Evolutionary conservation across 2,113 vertebrate genomes (phyloP).

Genomic region (Peromyscus polionotus): DNA sequence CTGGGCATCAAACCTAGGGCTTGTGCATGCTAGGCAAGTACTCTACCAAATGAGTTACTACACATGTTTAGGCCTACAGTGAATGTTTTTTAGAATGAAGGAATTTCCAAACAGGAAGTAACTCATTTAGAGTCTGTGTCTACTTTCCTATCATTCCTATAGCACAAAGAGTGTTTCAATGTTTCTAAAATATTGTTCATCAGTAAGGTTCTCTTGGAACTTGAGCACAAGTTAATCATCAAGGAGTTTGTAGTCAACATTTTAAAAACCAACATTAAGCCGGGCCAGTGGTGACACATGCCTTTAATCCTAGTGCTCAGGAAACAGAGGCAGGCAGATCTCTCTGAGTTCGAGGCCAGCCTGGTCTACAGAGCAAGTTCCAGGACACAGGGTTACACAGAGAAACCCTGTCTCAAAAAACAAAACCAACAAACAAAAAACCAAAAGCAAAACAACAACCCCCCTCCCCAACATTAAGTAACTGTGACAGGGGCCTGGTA

Average conservation of each 20-base stretch:
- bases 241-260: neutral
- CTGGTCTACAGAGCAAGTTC: neutral
- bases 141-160: neutral
- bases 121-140: neutral
- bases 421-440: neutral
- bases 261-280: constrained; percentile 50
- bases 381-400: neutral
- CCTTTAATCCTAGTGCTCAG: neutral
- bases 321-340: neutral
- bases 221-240: constrained; percentile 23
- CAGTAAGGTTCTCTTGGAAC: neutral
- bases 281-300: neutral
- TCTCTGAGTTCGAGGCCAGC: neutral
- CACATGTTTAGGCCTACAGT: neutral
- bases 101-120: neutral
- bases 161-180: neutral
- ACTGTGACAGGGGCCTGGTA: neutral
- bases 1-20: neutral
- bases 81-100: constrained; percentile 2
- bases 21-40: neutral
- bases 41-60: neutral
- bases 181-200: neutral
- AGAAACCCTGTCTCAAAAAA: neutral
- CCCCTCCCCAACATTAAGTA: neutral
- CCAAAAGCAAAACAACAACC: too few relatives aligned